These are phyloP conservation scores for Chelon auratus DNA, from an alignment of 2,797 vertebrate species.

Conservation along the genomic window DNA sequence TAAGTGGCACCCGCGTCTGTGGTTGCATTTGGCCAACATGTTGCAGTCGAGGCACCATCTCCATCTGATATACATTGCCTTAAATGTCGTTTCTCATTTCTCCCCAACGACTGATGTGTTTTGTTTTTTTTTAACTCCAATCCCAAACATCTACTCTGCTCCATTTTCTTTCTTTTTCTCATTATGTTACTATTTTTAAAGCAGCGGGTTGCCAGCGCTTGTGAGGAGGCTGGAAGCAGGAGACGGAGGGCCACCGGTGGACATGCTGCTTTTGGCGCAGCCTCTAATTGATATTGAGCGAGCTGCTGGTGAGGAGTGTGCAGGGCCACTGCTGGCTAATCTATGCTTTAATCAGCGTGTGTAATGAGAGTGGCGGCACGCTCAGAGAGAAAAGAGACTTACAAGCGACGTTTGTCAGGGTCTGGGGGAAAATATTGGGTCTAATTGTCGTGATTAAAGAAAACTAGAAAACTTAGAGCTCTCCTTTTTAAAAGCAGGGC, in stretches of 20 bases:
- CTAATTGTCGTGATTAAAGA: constrained; percentile 96
- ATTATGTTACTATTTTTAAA: constrained; percentile 85
- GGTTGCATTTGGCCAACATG: constrained; percentile 20
- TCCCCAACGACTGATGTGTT: constrained; percentile 20
- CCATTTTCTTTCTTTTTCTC: not conserved
- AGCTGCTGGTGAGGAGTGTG: constrained; percentile 96
- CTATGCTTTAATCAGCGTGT: constrained; percentile 99
- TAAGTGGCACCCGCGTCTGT: constrained; percentile 24
- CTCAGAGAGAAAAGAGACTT: constrained; percentile 99
- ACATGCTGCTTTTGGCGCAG: constrained; percentile 90
- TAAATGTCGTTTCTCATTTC: constrained; percentile 38
- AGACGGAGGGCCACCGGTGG: constrained; percentile 84
- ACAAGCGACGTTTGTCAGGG: constrained; percentile 99
- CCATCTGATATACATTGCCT: constrained; percentile 16
- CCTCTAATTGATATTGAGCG: constrained; percentile 99
- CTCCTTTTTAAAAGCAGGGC: constrained; percentile 42
- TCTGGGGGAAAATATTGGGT: constrained; percentile 96
- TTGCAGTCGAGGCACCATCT: constrained; percentile 12
- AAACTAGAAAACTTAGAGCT: constrained; percentile 90
- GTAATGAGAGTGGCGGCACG: constrained; percentile 99
- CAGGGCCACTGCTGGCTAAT: constrained; percentile 99
- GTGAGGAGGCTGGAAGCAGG: constrained; percentile 54
- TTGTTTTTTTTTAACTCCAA: not conserved
- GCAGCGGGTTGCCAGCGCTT: constrained; percentile 89
- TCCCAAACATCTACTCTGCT: not conserved